phyloP scores from a whole-genome alignment of 2,113 vertebrate species.

The Catagonus wagneri region DNA sequence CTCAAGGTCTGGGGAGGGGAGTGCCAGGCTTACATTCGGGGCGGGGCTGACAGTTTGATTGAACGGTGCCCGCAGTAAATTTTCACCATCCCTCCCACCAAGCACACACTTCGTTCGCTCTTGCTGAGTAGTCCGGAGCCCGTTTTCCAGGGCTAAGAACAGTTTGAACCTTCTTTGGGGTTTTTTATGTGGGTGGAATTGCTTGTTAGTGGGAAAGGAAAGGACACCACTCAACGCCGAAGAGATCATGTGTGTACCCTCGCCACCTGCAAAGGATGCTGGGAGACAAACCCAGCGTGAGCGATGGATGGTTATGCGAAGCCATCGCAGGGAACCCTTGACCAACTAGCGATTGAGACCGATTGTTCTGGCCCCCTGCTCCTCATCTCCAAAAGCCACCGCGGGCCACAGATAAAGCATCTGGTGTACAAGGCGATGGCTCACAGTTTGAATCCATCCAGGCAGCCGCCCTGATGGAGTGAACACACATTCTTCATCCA shows the following conservation, averaged over 20 bases:
- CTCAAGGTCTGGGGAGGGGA: neutral
- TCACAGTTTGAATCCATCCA: neutral
- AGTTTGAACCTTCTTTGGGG: neutral
- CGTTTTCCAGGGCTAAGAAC: neutral
- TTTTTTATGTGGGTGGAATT: neutral
- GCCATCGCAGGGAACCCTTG: neutral
- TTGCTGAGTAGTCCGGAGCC: neutral
- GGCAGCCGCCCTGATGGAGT: neutral
- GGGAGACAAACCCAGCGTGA: neutral
- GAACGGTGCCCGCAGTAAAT: neutral
- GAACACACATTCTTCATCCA: neutral
- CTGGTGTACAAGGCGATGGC: neutral
- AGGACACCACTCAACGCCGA: neutral
- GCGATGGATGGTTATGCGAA: neutral
- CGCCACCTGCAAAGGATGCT: neutral
- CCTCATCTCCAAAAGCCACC: neutral
- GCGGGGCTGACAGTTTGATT: neutral
- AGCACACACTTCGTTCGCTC: neutral
- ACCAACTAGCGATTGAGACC: neutral
- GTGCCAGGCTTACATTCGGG: neutral
- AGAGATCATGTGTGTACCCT: rapidly evolving
- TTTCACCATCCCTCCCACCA: neutral
- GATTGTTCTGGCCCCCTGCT: neutral
- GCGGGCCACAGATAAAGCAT: neutral
- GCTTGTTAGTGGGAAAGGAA: neutral